A percentile compares a stretch with the other conserved stretches of the same genome.
phyloP scores from a whole-genome alignment of 2,888 invertebrate species.

The Eledone cirrhosa region DNA sequence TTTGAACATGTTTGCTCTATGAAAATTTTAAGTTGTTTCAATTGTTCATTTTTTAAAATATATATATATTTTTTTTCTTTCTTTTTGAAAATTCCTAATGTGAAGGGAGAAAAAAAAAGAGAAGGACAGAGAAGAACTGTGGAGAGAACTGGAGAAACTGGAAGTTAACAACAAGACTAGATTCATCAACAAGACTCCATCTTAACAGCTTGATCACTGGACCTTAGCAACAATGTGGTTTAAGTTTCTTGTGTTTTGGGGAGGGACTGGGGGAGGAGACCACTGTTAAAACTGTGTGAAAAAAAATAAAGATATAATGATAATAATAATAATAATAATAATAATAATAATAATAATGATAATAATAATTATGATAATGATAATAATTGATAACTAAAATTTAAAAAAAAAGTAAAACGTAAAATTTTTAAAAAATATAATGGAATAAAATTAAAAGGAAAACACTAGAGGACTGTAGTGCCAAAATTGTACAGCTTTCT shows the following conservation, averaged over 20 bases:
- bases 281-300: conserved; percentile 23
- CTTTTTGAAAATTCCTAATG: conserved; percentile 36
- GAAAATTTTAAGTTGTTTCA: too few species aligned
- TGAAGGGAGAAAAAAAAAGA: conserved; percentile 92
- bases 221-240: conserved; percentile 20
- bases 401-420: not conserved
- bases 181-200: conserved; percentile 29
- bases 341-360: not conserved
- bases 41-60: too few species aligned
- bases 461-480: conserved; percentile 24
- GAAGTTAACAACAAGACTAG: conserved; percentile 57
- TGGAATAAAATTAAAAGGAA: not conserved
- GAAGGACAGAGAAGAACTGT: conserved; percentile 96
- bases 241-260: conserved; percentile 9
- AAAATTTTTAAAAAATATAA: not conserved
- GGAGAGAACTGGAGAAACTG: conserved; percentile 72
- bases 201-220: conserved; percentile 12
- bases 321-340: not conserved
- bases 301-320: too few species aligned
- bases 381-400: not conserved
- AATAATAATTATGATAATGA: not conserved
- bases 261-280: conserved; percentile 19
- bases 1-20: too few species aligned
- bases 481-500: conserved; percentile 29
- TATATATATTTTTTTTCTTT: conserved; percentile 5